Percentiles rank a stretch among this genome's conserved stretches.
These are phyloP conservation scores for Pachycephus smyrnensis DNA, from an alignment of 2,888 invertebrate species.

Conservation along the genomic window DNA sequence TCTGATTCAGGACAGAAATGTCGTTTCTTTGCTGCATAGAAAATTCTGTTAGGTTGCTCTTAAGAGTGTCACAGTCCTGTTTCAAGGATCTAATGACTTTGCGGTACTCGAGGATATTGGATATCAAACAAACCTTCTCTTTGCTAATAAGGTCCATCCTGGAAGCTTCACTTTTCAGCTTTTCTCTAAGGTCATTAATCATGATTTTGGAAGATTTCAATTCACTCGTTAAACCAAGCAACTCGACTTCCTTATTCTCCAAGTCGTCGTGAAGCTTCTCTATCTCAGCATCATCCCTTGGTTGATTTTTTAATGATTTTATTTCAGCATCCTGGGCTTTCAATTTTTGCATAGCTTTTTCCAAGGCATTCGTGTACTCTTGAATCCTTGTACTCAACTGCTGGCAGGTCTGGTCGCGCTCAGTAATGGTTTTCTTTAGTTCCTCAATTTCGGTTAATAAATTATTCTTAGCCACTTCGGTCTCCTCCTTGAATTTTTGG, in stretches of 20 bases:
- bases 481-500: not conserved
- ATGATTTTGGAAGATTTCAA: slow-evolving; percentile 41
- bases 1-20: not conserved
- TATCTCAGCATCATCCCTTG: slow-evolving; percentile 27
- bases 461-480: not conserved
- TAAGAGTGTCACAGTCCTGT: slow-evolving; percentile 41
- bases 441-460: slow-evolving; percentile 40
- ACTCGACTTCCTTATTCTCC: slow-evolving; percentile 43
- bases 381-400: slow-evolving; percentile 42
- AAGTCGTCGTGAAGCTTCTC: slow-evolving; percentile 37
- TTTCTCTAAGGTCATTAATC: slow-evolving; percentile 40
- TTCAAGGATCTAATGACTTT: slow-evolving; percentile 36
- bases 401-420: slow-evolving; percentile 42
- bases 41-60: slow-evolving; percentile 29
- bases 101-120: slow-evolving; percentile 41
- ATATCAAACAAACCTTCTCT: slow-evolving; percentile 43
- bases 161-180: slow-evolving; percentile 27
- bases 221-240: slow-evolving; percentile 41
- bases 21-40: not conserved
- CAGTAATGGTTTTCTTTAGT: slow-evolving; percentile 37
- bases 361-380: slow-evolving; percentile 37
- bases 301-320: slow-evolving; percentile 37
- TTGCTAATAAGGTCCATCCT: slow-evolving; percentile 37
- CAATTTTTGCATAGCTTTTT: slow-evolving; percentile 43
- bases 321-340: slow-evolving; percentile 43